Evolutionary conservation across 1,140 invertebrate genomes (phyloP), one percentile per base, ranked within the genome.

Genomic region (Calosoma granatense): DNA sequence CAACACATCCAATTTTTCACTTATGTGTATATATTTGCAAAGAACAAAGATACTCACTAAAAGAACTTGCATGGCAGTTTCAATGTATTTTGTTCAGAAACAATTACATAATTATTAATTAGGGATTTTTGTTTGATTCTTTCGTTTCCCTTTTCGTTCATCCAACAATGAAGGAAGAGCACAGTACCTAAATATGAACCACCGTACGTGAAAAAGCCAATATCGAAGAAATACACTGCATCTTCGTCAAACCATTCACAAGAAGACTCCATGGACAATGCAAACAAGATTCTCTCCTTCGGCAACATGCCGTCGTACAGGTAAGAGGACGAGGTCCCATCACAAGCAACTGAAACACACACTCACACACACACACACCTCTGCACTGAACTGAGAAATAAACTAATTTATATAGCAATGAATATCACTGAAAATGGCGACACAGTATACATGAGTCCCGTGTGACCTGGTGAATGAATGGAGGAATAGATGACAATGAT

Each of bases 131-230:
- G 54, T 62, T 63, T 68, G 60, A 56, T 64, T 60, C 51, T 52
- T 59, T 58, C 59, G 64, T 64, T 64, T 53, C 58, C 55, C 61
- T 62, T 60, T 56, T 57, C 60, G n/a, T 59, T 61, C 60, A 11
- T 12, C 55, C 71, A 69, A 72, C 70, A 64, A 73, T 81, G 86
- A 83, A 88, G 88, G 78, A 91, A 90, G 80, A 90, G 87, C 67
- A 88, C 88, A 57, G 79, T 90, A 71, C 85, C 87, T 65, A 91
- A 90, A 71, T 90, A 88, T 72, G 88, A 92, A 71, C 83, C 85
- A 59, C 86, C 88, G 26, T 92, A 90, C 75, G 79, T 81, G 64
- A 92, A 90, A 78, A 88, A 90, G 67, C 85, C 86, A 20, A 81
- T 84, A 59, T 79, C 81, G 53, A 90, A 89, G 75, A 83, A 78